Evolutionary conservation across 2,113 vertebrate genomes (phyloP).

Genomic region (Formicarius rufipectus): DNA sequence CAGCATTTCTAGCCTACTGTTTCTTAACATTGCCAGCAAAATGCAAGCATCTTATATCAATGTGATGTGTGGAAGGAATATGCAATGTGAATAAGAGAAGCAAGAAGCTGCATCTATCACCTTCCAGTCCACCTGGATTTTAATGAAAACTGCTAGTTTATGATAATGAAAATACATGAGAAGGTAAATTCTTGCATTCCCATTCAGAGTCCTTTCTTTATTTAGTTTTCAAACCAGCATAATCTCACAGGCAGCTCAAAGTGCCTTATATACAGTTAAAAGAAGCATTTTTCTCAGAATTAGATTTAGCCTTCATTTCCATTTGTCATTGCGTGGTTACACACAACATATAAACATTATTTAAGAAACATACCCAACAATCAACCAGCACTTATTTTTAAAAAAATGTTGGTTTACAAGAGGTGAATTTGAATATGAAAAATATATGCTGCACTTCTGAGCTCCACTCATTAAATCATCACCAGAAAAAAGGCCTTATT

Average conservation of each 20-base stretch:
- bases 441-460: neutral
- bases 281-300: neutral
- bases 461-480: neutral
- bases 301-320: neutral
- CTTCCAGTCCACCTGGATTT: neutral
- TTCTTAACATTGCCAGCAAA: neutral
- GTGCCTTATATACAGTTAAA: neutral
- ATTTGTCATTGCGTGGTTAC: neutral
- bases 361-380: neutral
- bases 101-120: neutral
- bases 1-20: neutral
- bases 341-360: neutral
- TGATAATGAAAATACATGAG: neutral
- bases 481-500: neutral
- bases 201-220: neutral
- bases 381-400: neutral
- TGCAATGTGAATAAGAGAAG: neutral
- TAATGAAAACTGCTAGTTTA: neutral
- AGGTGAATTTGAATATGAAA: conserved; percentile 12
- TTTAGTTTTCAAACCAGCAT: neutral
- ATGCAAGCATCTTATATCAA: neutral
- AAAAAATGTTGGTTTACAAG: neutral
- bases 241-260: neutral
- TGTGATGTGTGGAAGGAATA: neutral
- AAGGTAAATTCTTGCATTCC: neutral